Base-by-base conservation (phyloP, 2,888 invertebrate genomes). In the Campoplex nolae region DNA sequence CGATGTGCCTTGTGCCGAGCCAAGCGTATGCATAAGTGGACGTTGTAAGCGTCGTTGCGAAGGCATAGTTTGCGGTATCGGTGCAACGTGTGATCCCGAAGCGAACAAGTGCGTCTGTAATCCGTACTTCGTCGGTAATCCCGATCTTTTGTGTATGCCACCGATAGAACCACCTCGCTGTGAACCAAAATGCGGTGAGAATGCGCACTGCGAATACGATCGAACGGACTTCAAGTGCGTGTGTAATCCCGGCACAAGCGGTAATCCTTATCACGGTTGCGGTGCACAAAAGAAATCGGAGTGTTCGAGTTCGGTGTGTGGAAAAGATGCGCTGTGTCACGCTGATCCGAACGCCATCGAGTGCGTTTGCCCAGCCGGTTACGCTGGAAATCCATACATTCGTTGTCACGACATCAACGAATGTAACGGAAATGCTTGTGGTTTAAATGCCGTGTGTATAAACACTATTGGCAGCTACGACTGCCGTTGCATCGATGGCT, bases 1-100 rank as follows among this genome's bases (percentile, higher is more conserved):
- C 3, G 96, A 96, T 0, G 95, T 97, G 77, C 97, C 97, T 0
- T 98, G 98, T 90, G 96, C 96, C 48, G 96, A 97, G 74, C 97
- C 97, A 0, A 96, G 97, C 90, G 96, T 97, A 2, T 98, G 98
- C 93, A 97, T 98, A 87, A 96, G 97, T 32, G 98, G 98, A 42
- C 96, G 98, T 86, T 98, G 98, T 93, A 97, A 98, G 92, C 97
- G 98, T 92, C 96, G 98, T 23, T 98, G 98, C 92, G 98, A 98
- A 90, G 97, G 97, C 54, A 96, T 98, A 13, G 96, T 98, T 18
- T 98, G 98, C 92, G 98, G 98, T 9, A 96, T 98, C 54, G 98
- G 98, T 9, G 98, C 98, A 23, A 96, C 96, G 76, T 98, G 98
- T 93, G 97, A 98, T 92, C 96, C 96, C 90, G 95, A 96, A 78